These are phyloP conservation scores for Semotilus atromaculatus DNA, from an alignment of 2,797 vertebrate species.

Conservation along the genomic window DNA sequence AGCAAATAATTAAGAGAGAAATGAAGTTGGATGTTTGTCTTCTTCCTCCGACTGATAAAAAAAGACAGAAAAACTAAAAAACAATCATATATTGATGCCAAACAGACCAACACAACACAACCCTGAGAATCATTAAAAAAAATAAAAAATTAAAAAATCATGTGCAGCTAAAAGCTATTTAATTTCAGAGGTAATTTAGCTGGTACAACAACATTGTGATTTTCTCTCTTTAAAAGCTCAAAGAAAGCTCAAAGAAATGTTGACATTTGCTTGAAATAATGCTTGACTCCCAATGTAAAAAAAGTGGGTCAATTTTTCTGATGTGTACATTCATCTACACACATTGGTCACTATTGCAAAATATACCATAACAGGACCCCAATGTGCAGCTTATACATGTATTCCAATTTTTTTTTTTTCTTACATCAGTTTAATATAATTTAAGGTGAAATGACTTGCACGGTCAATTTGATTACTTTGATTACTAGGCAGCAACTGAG, in stretches of 20 bases:
- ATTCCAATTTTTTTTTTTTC: too few species aligned
- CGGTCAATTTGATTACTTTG: neutral
- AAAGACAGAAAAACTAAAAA: neutral
- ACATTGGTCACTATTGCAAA: neutral
- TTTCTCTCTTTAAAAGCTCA: neutral
- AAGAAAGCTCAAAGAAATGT: neutral
- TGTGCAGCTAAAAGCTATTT: neutral
- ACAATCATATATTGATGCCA: neutral
- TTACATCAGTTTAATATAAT: too few species aligned
- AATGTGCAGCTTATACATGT: neutral
- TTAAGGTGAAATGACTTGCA: neutral
- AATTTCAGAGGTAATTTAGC: neutral
- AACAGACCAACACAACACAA: neutral
- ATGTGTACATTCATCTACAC: neutral
- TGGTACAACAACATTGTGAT: neutral
- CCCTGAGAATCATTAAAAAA: neutral
- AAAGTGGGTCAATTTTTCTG: neutral
- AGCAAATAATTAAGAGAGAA: conserved; percentile 17
- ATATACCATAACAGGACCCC: neutral
- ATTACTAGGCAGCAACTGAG: neutral
- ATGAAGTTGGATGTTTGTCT: neutral
- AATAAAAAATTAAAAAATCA: too few species aligned
- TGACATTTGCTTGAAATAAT: neutral
- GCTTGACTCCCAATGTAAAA: neutral
- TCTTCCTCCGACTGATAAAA: neutral